phyloP scores from a whole-genome alignment of 2,888 invertebrate species.

The Graphium colonna region DNA sequence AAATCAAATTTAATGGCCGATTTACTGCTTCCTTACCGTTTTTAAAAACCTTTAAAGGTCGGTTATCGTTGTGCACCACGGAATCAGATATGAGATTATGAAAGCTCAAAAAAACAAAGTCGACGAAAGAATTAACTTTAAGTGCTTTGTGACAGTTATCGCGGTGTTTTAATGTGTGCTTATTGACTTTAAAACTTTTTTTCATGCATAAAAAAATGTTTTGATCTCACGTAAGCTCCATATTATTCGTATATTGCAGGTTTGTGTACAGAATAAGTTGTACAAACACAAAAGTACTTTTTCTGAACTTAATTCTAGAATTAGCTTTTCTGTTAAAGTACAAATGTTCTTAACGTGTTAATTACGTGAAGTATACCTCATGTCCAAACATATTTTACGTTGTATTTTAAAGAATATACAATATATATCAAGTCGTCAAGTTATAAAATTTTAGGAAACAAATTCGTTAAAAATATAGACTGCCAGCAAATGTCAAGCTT shows the following conservation, averaged over 20 bases:
- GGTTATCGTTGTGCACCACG: background rate
- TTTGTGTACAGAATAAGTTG: too few species aligned
- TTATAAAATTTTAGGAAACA: slow-evolving; percentile 19
- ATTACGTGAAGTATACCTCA: too few species aligned
- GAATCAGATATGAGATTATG: background rate
- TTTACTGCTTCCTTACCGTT: background rate
- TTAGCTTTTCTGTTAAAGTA: too few species aligned
- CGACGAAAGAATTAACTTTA: slow-evolving; percentile 1
- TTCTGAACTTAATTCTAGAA: too few species aligned
- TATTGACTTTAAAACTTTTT: background rate
- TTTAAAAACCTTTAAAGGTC: slow-evolving; percentile 8
- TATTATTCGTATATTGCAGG: too few species aligned
- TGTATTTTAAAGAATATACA: background rate
- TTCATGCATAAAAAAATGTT: background rate
- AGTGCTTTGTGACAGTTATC: slow-evolving; percentile 13
- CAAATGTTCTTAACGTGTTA: too few species aligned
- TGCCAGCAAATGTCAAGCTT: slow-evolving; percentile 32
- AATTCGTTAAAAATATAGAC: slow-evolving; percentile 29
- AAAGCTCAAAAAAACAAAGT: background rate
- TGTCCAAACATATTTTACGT: background rate
- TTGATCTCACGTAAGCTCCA: too few species aligned
- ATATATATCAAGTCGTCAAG: background rate
- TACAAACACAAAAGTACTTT: too few species aligned
- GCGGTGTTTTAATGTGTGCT: background rate
- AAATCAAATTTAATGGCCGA: background rate